phyloP scores from a whole-genome alignment of 23 tunicate species.

The Halocynthia roretzi region DNA sequence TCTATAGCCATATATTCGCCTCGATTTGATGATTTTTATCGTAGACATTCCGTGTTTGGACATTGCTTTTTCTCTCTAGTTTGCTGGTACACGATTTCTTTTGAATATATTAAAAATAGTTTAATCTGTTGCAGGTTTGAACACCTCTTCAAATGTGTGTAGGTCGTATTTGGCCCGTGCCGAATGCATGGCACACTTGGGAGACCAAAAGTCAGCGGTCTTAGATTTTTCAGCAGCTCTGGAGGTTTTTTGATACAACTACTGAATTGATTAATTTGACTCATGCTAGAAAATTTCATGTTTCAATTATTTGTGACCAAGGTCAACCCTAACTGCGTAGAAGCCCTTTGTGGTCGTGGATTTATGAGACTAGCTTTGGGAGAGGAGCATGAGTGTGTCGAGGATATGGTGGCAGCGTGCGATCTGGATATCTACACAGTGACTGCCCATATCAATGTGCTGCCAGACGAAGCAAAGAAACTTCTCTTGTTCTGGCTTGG shows the following conservation, averaged over 20 bases:
- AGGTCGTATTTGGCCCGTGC: conserved; percentile 84
- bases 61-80: no score
- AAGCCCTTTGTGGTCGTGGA: conserved; percentile 69
- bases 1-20: no score
- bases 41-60: no score
- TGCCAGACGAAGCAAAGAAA: conserved; percentile 80
- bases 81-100: no score
- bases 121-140: conserved; percentile 22
- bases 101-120: no score
- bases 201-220: conserved; percentile 70
- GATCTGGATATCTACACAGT: conserved; percentile 57
- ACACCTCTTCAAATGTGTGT: conserved; percentile 51
- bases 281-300: background rate
- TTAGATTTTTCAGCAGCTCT: conserved; percentile 80
- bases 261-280: background rate
- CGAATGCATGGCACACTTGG: conserved; percentile 83
- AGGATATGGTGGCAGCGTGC: conserved; percentile 60
- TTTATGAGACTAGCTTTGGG: conserved; percentile 85
- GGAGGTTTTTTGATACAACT: conserved; percentile 30
- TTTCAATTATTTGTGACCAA: background rate
- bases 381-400: conserved; percentile 65
- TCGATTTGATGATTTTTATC: no score
- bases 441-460: conserved; percentile 47
- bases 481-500: conserved; percentile 76
- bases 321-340: conserved; percentile 64